Evolutionary conservation across 2,888 invertebrate genomes (phyloP).

Genomic region (Tortricodes alternella): DNA sequence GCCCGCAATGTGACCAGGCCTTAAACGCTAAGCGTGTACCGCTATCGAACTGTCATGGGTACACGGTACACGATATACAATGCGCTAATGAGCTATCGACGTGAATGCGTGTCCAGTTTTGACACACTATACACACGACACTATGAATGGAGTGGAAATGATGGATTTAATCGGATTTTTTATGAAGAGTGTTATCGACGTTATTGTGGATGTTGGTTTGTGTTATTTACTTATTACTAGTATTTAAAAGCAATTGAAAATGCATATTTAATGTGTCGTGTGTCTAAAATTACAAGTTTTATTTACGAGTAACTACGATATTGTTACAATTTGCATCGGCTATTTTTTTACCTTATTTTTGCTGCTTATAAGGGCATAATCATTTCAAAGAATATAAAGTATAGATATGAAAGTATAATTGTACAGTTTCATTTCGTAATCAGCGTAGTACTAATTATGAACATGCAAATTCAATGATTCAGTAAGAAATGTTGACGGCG

Average conservation of each 20-base stretch:
- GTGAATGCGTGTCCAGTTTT: not conserved
- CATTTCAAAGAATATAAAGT: too few relatives aligned
- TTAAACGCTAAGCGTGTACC: too few relatives aligned
- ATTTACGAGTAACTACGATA: too few relatives aligned
- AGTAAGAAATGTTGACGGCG: constrained; percentile 54
- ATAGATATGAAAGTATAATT: not conserved
- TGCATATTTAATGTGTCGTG: too few relatives aligned
- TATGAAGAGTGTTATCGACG: not conserved
- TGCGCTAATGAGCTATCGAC: not conserved
- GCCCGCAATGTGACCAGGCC: too few relatives aligned
- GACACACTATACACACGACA: not conserved
- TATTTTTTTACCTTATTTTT: too few relatives aligned
- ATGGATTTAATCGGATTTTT: constrained; percentile 24
- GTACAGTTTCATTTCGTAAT: not conserved
- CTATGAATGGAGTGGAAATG: constrained; percentile 30
- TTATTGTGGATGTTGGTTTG: not conserved
- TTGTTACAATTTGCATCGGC: too few relatives aligned
- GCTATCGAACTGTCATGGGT: not conserved
- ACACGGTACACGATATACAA: not conserved
- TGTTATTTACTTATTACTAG: too few relatives aligned
- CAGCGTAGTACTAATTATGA: not conserved
- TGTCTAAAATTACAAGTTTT: too few relatives aligned
- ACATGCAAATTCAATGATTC: constrained; percentile 41
- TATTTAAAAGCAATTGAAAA: too few relatives aligned
- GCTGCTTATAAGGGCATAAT: too few relatives aligned